Evolutionary conservation across 1,140 invertebrate genomes (phyloP), one percentile per base, ranked within the genome.

Genomic region (Antheraea pernyi): DNA sequence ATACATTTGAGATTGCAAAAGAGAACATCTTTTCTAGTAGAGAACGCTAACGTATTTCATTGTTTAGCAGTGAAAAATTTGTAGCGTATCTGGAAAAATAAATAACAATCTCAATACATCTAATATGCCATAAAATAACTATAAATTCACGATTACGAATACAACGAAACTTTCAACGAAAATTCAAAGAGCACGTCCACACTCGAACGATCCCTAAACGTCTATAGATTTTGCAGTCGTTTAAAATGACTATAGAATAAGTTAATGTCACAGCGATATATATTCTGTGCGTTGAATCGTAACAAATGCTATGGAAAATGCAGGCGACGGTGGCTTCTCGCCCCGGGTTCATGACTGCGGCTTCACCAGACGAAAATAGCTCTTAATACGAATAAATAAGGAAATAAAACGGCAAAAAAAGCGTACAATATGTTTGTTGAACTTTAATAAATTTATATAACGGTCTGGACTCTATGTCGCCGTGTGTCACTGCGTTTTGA

Each of bases 241-340:
- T 53, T 53, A 53, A 53, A 13, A 16, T 53, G 11, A 53, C 46
- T 53, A 53, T 53, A 53, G 46, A 53, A 16, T 16, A 53, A 53
- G 11, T 53, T 53, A 53, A 53, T 53, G 46, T 53, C 46, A 53
- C 46, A 53, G 46, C 46, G 16, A 53, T 53, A 53, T 53, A 53
- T 53, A 53, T 13, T 53, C 46, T 53, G 46, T 53, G 46, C 46
- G 46, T 53, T 53, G 46, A 13, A 53, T 53, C 46, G 46, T 53
- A 53, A 53, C 46, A 53, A 53, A 53, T 53, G 46, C 46, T 53
- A 53, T 53, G 46, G 46, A 53, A 53, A 53, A 53, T 53, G 46
- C 46, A 53, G 7, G 46, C 46, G 11, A 6, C 46, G 46, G 16
- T 53, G 10, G 11, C 46, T 53, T 16, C 46, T 53, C 46, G 46